These are phyloP conservation scores for Torymus tubicola DNA, from an alignment of 2,888 invertebrate genomes.

Conservation along the genomic window DNA sequence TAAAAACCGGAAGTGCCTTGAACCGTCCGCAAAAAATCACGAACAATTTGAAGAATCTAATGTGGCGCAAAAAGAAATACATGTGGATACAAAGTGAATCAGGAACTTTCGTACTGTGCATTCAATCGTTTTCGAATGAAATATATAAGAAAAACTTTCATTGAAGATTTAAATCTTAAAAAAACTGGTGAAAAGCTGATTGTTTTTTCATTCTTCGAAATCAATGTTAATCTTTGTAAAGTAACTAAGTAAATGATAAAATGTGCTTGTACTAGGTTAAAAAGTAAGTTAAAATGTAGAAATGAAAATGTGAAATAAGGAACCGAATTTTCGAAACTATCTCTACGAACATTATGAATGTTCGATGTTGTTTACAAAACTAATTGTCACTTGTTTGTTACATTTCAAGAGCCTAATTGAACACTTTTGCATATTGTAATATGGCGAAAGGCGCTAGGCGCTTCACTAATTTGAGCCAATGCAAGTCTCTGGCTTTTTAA, in stretches of 20 bases:
- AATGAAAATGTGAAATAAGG: too few relatives aligned
- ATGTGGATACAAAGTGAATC: conserved; percentile 7
- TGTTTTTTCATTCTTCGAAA: conserved; percentile 1
- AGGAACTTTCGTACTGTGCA: neutral
- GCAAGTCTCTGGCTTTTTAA: conserved; percentile 18
- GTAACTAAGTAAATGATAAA: neutral
- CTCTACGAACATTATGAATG: conserved; percentile 34
- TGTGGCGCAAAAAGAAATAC: neutral
- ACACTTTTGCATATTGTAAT: conserved; percentile 17
- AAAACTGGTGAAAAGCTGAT: conserved; percentile 5
- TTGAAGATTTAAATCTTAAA: conserved; percentile 3
- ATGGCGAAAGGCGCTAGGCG: neutral
- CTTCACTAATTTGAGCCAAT: conserved; percentile 19
- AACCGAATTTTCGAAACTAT: conserved; percentile 12
- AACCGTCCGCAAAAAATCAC: conserved; percentile 31
- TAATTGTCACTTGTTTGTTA: conserved; percentile 36
- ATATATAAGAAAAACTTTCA: too few relatives aligned
- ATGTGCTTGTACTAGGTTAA: neutral
- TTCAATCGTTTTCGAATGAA: neutral
- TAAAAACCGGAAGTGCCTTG: conserved; percentile 52
- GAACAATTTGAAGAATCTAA: conserved; percentile 6
- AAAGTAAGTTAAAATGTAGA: too few relatives aligned
- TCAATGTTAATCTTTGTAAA: conserved; percentile 25
- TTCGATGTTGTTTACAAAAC: conserved; percentile 16
- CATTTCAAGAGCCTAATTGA: conserved; percentile 6